These are phyloP conservation scores for Cryptocephalus primarius DNA, from an alignment of 2,888 invertebrate genomes.

Conservation along the genomic window DNA sequence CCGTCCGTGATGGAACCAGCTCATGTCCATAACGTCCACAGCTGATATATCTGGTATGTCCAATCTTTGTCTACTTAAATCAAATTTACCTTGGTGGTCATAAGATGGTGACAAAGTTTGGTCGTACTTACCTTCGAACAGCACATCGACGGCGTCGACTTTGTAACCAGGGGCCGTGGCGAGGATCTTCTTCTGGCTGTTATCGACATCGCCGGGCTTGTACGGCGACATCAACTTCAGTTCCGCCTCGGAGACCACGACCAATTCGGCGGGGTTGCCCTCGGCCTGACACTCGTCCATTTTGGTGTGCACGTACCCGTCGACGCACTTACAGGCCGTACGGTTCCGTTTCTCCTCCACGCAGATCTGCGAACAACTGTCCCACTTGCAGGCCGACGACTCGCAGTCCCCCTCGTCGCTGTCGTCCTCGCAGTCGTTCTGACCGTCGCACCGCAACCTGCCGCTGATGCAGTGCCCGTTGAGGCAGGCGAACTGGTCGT, in stretches of 20 bases:
- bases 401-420: slow-evolving; percentile 33
- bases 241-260: slow-evolving; percentile 53
- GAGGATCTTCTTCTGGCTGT: slow-evolving; percentile 30
- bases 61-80: too few species aligned
- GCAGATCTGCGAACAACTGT: slow-evolving; percentile 69
- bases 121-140: slow-evolving; percentile 28
- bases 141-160: slow-evolving; percentile 45
- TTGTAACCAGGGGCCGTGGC: slow-evolving; percentile 37
- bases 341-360: slow-evolving; percentile 47
- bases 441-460: slow-evolving; percentile 46
- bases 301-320: slow-evolving; percentile 40
- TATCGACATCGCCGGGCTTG: slow-evolving; percentile 40
- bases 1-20: too few species aligned
- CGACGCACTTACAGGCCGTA: slow-evolving; percentile 50
- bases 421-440: slow-evolving; percentile 45
- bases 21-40: too few species aligned
- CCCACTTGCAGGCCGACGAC: slow-evolving; percentile 48
- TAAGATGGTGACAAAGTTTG: too few species aligned
- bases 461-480: slow-evolving; percentile 46
- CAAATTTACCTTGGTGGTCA: too few species aligned
- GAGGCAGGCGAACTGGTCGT: slow-evolving; percentile 36
- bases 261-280: slow-evolving; percentile 46
- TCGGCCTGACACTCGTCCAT: slow-evolving; percentile 47
- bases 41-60: too few species aligned
- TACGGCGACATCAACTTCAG: slow-evolving; percentile 50